phyloP scores from a whole-genome alignment of 2,113 vertebrate species.

The Arvicanthis niloticus region DNA sequence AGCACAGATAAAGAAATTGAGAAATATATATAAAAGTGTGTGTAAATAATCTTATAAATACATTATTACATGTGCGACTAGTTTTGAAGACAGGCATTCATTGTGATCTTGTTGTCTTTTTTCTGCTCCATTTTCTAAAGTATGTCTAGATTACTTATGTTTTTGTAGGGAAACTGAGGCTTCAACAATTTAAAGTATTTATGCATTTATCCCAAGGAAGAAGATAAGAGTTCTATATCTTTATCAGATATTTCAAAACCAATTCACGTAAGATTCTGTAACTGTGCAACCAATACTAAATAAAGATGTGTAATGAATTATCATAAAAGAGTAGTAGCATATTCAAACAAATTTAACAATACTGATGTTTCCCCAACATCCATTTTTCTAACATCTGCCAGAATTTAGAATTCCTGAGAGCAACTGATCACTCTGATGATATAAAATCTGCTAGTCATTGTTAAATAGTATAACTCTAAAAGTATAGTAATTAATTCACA shows the following conservation, averaged over 20 bases:
- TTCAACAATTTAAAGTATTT: neutral
- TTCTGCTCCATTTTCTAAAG: neutral
- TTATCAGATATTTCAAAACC: slow-evolving; percentile 30
- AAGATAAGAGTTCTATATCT: neutral
- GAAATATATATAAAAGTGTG: rapidly evolving
- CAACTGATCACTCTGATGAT: neutral
- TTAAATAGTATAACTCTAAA: neutral
- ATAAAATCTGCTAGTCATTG: neutral
- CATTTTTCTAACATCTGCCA: neutral
- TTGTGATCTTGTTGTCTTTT: neutral
- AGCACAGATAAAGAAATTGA: neutral
- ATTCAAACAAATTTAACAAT: slow-evolving; percentile 35
- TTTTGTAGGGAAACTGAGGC: neutral
- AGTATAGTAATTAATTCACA: neutral
- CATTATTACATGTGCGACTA: neutral
- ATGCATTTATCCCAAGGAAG: neutral
- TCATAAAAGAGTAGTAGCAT: neutral
- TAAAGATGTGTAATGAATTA: neutral
- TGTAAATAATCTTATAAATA: neutral
- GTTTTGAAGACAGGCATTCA: neutral
- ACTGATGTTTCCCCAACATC: neutral
- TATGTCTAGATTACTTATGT: neutral
- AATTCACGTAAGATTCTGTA: neutral
- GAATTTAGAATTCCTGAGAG: neutral
- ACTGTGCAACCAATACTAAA: neutral